These are phyloP conservation scores for Macquaria ambigua DNA, from an alignment of 2,113 vertebrate genomes.

Conservation along the genomic window DNA sequence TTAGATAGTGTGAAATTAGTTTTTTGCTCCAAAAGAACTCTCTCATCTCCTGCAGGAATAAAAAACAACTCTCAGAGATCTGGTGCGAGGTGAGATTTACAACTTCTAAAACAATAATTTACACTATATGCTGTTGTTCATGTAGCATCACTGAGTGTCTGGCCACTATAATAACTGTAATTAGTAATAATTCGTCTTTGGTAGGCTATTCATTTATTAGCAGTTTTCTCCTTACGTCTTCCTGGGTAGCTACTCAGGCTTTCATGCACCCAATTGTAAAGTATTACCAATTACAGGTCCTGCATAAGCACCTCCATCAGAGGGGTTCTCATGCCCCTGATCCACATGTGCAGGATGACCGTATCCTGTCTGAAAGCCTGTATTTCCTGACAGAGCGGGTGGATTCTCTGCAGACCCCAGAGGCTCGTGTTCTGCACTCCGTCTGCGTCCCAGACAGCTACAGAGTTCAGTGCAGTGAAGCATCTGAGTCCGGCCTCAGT, in stretches of 20 bases:
- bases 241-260: neutral
- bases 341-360: conserved; percentile 17
- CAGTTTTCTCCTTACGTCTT: neutral
- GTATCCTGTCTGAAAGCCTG: conserved; percentile 5
- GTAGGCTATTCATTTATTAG: neutral
- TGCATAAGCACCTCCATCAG: neutral
- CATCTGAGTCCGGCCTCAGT: conserved; percentile 17
- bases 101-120: neutral
- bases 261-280: neutral
- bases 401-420: neutral
- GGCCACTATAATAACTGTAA: neutral
- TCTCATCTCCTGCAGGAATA: neutral
- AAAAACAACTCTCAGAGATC: neutral
- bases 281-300: neutral
- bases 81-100: neutral
- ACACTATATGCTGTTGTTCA: neutral
- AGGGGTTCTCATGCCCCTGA: neutral
- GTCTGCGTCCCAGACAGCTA: conserved; percentile 15
- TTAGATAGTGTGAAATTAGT: neutral
- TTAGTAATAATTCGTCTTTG: neutral
- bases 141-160: neutral
- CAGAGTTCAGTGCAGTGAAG: conserved; percentile 51
- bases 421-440: conserved; percentile 5
- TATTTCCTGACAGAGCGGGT: conserved; percentile 3
- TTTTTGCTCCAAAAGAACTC: neutral